A percentile compares a stretch with the other conserved stretches of the same genome.
These are phyloP conservation scores for Acanthococcus lagerstroemiae DNA, from an alignment of 2,888 invertebrate genomes.

Conservation along the genomic window DNA sequence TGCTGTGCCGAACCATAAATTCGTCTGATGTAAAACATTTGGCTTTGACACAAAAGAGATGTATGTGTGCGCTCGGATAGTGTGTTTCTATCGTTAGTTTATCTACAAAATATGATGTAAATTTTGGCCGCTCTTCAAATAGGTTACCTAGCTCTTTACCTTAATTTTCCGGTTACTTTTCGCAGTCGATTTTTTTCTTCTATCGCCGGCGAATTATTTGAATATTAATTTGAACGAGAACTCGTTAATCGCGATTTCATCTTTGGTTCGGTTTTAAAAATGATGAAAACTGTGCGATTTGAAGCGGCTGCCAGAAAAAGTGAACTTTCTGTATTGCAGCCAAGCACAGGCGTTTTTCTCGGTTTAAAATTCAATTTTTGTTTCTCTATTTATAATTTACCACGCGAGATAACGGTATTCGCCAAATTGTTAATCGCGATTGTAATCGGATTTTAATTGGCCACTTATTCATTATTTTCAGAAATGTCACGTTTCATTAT, in stretches of 20 bases:
- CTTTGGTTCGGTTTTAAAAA: background rate
- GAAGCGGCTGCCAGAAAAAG: conserved; percentile 19
- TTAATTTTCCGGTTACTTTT: background rate
- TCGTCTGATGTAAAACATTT: conserved; percentile 27
- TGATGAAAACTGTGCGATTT: background rate
- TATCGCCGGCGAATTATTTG: no score
- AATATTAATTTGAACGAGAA: conserved; percentile 16
- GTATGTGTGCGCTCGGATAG: background rate
- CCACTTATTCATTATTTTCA: conserved; percentile 6
- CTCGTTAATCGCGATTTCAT: conserved; percentile 20
- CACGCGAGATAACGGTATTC: conserved; percentile 1
- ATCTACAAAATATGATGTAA: conserved; percentile 22
- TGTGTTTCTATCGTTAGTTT: conserved; percentile 9
- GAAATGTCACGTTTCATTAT: background rate
- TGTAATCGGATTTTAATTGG: conserved; percentile 27
- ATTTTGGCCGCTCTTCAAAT: conserved; percentile 15
- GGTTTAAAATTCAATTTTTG: conserved; percentile 1
- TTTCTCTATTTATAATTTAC: conserved; percentile 21
- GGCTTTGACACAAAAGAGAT: conserved; percentile 25
- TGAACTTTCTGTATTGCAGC: conserved; percentile 24
- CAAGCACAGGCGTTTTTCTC: conserved; percentile 21
- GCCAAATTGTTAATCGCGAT: conserved; percentile 25
- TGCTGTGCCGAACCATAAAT: conserved; percentile 5
- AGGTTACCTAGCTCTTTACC: conserved; percentile 28
- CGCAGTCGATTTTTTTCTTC: background rate